Evolutionary conservation across 2,888 invertebrate species (phyloP).

Genomic region (Lycia hirtaria): DNA sequence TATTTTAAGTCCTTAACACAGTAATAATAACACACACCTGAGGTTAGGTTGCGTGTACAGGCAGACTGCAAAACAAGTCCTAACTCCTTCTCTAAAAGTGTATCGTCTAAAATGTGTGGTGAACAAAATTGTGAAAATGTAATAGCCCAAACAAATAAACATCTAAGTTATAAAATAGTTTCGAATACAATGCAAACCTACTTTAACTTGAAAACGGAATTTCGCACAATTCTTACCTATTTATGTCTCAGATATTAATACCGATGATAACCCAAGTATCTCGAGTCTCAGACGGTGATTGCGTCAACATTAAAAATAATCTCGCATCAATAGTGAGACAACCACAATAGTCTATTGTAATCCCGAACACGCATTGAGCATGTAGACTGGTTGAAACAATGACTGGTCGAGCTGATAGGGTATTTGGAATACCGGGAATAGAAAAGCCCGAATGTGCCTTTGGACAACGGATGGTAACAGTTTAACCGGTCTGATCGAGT

Average conservation of each 20-base stretch:
- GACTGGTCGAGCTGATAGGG: conserved; percentile 53
- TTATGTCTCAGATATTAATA: neutral
- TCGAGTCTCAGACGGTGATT: conserved; percentile 19
- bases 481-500: neutral
- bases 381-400: conserved; percentile 53
- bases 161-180: too few species aligned
- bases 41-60: too few species aligned
- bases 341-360: conserved; percentile 48
- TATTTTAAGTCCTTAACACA: too few species aligned
- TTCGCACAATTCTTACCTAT: neutral
- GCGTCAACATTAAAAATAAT: conserved; percentile 27
- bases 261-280: conserved; percentile 1
- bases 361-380: conserved; percentile 34
- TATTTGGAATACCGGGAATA: neutral
- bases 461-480: neutral
- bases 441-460: neutral
- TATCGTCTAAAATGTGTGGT: too few species aligned
- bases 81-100: too few species aligned
- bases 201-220: too few species aligned
- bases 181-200: too few species aligned
- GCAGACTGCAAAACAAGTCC: too few species aligned
- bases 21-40: too few species aligned
- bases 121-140: too few species aligned
- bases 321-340: conserved; percentile 38
- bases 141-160: too few species aligned